A percentile compares a stretch with the other conserved stretches of the same genome.
These are phyloP conservation scores for Microplitis mediator DNA, from an alignment of 1,140 invertebrate species.

Conservation along the genomic window DNA sequence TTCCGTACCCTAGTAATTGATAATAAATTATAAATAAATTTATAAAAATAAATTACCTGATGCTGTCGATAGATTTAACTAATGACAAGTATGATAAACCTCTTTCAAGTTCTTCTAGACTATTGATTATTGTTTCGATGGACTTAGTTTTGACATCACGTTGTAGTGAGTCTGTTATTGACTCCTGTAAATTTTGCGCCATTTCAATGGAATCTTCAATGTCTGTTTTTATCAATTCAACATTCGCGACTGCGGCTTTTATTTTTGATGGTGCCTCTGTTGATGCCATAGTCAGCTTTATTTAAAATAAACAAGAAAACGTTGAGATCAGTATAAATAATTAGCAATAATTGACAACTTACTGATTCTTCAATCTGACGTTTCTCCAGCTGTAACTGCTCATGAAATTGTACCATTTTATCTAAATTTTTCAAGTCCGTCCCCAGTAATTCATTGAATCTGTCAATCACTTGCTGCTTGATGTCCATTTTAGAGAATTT, in stretches of 20 bases:
- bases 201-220: slow-evolving; percentile 61
- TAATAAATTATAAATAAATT: background rate
- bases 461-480: slow-evolving; percentile 58
- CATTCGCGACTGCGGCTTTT: slow-evolving; percentile 64
- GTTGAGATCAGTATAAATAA: slow-evolving; percentile 17
- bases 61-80: slow-evolving; percentile 69
- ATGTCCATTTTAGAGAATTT: slow-evolving; percentile 42
- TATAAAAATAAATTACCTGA: slow-evolving; percentile 61
- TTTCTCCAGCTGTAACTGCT: slow-evolving; percentile 59
- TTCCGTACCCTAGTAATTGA: slow-evolving; percentile 20
- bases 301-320: slow-evolving; percentile 34
- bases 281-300: slow-evolving; percentile 67
- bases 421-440: slow-evolving; percentile 62
- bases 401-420: slow-evolving; percentile 60
- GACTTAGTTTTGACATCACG: slow-evolving; percentile 61
- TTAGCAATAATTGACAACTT: slow-evolving; percentile 29
- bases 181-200: slow-evolving; percentile 56
- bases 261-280: slow-evolving; percentile 67
- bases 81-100: slow-evolving; percentile 69
- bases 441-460: slow-evolving; percentile 65
- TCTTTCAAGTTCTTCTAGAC: slow-evolving; percentile 68
- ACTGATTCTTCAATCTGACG: slow-evolving; percentile 65
- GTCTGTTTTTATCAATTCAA: slow-evolving; percentile 61
- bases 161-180: slow-evolving; percentile 58
- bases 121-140: slow-evolving; percentile 61